Percentiles rank a stretch among this genome's conserved stretches.
Conservation (phyloP, 1,140 invertebrate species). For the Tribolium madens region DNA sequence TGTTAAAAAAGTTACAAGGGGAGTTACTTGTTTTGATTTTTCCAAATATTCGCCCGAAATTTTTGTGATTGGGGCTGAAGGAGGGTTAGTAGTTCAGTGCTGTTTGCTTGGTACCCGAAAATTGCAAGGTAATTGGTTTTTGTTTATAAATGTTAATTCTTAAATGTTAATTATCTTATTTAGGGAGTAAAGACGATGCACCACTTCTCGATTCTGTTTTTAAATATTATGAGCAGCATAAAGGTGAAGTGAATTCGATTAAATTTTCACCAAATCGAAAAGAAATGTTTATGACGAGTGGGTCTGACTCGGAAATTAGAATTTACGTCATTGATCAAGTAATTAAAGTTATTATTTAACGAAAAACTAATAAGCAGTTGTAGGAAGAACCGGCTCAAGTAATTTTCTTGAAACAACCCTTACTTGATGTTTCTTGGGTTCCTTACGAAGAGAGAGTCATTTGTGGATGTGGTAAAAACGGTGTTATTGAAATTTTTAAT, state of each 20-base stretch:
- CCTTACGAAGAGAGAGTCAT: conserved; percentile 60
- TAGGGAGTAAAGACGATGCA: conserved; percentile 49
- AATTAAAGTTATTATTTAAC: conserved; percentile 13
- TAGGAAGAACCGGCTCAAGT: conserved; percentile 62
- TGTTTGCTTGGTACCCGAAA: conserved; percentile 58
- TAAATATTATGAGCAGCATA: conserved; percentile 61
- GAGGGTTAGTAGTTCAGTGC: conserved; percentile 61
- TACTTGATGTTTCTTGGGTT: conserved; percentile 56
- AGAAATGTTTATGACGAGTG: conserved; percentile 61
- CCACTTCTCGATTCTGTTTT: conserved; percentile 59
- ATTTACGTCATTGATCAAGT: conserved; percentile 62
- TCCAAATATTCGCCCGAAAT: conserved; percentile 60
- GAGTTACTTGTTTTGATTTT: conserved; percentile 60
- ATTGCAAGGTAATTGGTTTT: conserved; percentile 57
- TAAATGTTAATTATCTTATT: conserved; percentile 11
- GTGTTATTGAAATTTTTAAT: conserved; percentile 58
- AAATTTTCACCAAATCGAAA: conserved; percentile 59
- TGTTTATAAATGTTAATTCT: neutral
- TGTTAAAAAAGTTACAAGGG: conserved; percentile 48
- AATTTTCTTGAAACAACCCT: conserved; percentile 57
- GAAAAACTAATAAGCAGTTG: conserved; percentile 16
- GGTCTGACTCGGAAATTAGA: conserved; percentile 60
- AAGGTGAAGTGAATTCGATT: conserved; percentile 60
- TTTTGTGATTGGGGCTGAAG: conserved; percentile 62
- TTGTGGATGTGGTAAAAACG: conserved; percentile 56